Evolutionary conservation across 1,140 invertebrate species (phyloP), one percentile per base, ranked within the genome.

Genomic region (Spodoptera frugiperda): DNA sequence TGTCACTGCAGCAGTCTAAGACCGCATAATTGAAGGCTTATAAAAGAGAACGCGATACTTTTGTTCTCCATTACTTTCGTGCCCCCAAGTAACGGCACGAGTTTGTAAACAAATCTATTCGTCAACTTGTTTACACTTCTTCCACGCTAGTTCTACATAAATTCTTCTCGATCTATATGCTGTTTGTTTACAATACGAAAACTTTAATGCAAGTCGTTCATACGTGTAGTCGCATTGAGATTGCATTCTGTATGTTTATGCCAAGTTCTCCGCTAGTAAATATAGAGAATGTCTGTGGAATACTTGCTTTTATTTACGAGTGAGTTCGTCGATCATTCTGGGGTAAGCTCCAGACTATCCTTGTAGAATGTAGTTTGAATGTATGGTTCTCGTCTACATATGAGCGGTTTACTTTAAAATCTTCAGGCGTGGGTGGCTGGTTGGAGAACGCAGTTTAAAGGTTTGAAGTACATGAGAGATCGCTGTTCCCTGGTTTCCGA

Each of bases 71-170:
- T 44, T 46, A 72, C 33, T 25, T 59, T 44, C 70, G 51, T 48
- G 70, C 17, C 70, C 44, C 11, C 39, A 73, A 73, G 46, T 73
- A 61, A 59, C 61, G 53, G 54, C 21, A 21, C 19, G 4, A 19
- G 1, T 14, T n/a, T 30, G 71, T 73, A 73, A 73, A 73, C 71
- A 73, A 49, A 59, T 49, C 53, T 72, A 72, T 72, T 19, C 30
- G 54, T 73, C 71, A 72, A 57, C 54, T 59, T 73, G 54, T 73
- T 73, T 73, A 73, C 71, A 61, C 19, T 30, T 49, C 30, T 17
- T 48, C 61, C 44, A 14, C 30, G 17, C 55, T 73, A 21, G 39
- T 73, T 44, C 39, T 55, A 72, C 70, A 73, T 73, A 59, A 48
- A 73, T 61, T 59, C 44, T 61, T 59, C 44, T 30, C 55, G 54